Percentiles rank a stretch among this genome's conserved stretches.
Conservation (phyloP, 2,888 invertebrate species). For the Homarus gammarus region DNA sequence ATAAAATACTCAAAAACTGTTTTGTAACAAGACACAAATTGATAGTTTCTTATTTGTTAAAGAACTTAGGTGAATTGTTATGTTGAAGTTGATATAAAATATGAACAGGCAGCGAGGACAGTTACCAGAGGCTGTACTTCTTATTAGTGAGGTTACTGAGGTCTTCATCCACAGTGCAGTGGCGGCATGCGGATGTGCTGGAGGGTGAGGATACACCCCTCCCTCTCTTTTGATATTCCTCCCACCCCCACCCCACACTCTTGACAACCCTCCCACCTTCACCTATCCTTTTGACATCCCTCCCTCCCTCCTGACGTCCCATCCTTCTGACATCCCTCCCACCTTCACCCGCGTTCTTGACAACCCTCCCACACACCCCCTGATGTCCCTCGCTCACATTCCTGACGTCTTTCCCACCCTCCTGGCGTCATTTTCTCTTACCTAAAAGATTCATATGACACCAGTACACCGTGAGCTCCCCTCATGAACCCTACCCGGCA, state of each 20-base stretch:
- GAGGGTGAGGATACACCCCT: neutral
- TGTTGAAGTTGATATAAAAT: too few species aligned
- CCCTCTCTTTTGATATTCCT: neutral
- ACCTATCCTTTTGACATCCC: neutral
- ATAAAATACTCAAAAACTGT: too few species aligned
- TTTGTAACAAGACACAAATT: too few species aligned
- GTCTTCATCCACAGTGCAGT: too few species aligned
- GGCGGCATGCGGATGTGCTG: neutral
- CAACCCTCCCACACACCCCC: neutral
- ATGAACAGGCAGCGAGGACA: too few species aligned
- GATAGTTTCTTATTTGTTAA: too few species aligned
- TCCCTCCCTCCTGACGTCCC: neutral
- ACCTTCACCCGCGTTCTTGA: neutral
- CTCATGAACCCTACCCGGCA: too few species aligned
- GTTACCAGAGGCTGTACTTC: too few species aligned
- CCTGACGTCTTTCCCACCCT: neutral
- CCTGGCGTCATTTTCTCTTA: neutral
- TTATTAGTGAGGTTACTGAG: too few species aligned
- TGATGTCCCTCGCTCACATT: conserved; percentile 9
- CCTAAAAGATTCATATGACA: neutral
- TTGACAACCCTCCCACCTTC: neutral
- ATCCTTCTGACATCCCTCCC: neutral
- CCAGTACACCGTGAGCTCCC: neutral
- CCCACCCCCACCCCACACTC: neutral
- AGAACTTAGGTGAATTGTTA: too few species aligned